Conservation (phyloP, 2,113 vertebrate species). For the Sinocyclocheilus grahami region DNA sequence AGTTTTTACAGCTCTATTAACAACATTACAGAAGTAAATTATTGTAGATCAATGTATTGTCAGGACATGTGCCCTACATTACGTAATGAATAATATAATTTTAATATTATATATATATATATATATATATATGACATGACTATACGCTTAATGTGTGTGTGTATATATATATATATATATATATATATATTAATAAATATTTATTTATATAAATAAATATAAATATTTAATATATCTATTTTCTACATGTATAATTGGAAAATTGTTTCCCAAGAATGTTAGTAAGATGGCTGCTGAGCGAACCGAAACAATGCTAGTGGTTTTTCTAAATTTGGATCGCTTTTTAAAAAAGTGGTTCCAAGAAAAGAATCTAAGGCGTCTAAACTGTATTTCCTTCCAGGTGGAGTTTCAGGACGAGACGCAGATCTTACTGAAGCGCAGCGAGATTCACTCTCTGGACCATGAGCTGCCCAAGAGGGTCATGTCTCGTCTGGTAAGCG, state of each 20-base stretch:
- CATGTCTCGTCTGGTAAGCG: too few species aligned
- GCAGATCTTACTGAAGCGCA: constrained; percentile 89
- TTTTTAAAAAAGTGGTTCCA: not conserved
- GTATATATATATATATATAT: too few species aligned
- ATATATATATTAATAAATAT: too few species aligned
- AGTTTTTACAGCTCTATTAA: not conserved
- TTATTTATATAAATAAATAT: too few species aligned
- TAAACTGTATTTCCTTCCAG: not conserved
- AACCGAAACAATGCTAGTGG: not conserved
- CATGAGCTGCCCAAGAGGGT: too few species aligned
- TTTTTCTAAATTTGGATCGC: not conserved
- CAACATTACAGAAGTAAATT: too few species aligned
- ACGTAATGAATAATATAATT: too few species aligned
- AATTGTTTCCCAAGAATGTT: not conserved
- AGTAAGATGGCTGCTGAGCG: not conserved
- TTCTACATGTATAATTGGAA: not conserved
- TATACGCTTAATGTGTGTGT: too few species aligned
- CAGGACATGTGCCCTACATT: not conserved
- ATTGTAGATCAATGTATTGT: not conserved
- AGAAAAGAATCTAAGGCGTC: not conserved
- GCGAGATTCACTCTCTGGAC: too few species aligned
- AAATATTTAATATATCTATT: too few species aligned
- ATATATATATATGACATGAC: too few species aligned
- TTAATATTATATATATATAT: too few species aligned
- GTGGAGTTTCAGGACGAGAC: constrained; percentile 89